Conservation (phyloP, 1,140 invertebrate genomes). For the Paraescarpia echinospica region DNA sequence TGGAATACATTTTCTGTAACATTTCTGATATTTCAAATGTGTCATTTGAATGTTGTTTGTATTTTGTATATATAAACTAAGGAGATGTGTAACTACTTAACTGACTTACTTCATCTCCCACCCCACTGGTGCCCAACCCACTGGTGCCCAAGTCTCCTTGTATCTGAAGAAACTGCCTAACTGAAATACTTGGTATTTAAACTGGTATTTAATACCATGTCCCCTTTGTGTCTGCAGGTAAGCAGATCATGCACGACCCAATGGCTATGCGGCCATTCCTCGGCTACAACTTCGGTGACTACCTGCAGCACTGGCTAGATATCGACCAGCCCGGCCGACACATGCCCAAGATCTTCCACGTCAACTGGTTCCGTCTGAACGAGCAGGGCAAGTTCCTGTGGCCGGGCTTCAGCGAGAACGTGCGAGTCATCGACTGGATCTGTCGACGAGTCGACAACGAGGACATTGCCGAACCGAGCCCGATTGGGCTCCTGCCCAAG, state of each 20-base stretch:
- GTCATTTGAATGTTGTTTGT: no score
- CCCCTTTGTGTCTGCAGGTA: slow-evolving; percentile 67
- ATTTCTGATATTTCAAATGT: no score
- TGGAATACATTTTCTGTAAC: no score
- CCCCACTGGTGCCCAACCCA: no score
- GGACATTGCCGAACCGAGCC: slow-evolving; percentile 42
- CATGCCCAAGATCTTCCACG: slow-evolving; percentile 79
- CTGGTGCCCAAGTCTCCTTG: no score
- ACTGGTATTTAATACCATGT: not conserved
- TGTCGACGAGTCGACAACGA: slow-evolving; percentile 79
- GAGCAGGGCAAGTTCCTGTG: slow-evolving; percentile 84
- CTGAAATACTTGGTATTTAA: no score
- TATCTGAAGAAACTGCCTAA: no score
- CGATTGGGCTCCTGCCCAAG: slow-evolving; percentile 55
- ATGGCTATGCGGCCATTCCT: slow-evolving; percentile 99
- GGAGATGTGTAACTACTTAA: no score
- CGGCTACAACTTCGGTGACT: slow-evolving; percentile 98
- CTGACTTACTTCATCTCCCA: no score
- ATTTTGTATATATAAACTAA: no score
- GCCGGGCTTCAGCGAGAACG: slow-evolving; percentile 98
- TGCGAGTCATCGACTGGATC: slow-evolving; percentile 93
- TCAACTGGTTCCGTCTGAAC: slow-evolving; percentile 97
- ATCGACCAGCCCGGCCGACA: slow-evolving; percentile 61
- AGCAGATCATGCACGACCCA: slow-evolving; percentile 97
- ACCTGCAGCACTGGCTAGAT: slow-evolving; percentile 91